These are phyloP conservation scores for Mercenaria mercenaria DNA, from an alignment of 1,140 invertebrate species.

Conservation along the genomic window DNA sequence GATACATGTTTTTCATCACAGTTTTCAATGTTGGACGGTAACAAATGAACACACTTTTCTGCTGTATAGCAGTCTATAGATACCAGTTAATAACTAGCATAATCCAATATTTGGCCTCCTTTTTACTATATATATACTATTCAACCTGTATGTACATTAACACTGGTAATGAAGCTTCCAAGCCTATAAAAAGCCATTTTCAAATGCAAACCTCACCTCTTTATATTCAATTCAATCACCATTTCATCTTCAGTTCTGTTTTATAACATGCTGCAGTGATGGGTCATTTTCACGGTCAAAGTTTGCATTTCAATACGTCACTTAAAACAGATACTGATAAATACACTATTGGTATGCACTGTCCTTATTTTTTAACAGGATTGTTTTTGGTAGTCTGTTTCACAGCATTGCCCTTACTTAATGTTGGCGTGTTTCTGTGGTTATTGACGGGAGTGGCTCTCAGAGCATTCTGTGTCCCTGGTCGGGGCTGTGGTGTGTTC, in stretches of 20 bases:
- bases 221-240: no score
- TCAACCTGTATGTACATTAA: no score
- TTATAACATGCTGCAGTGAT: no score
- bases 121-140: not conserved
- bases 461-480: not conserved
- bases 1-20: conserved; percentile 12
- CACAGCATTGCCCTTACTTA: not conserved
- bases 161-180: no score
- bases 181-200: not conserved
- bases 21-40: conserved; percentile 33
- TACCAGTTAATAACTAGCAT: not conserved
- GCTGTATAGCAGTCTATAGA: conserved; percentile 4
- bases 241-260: no score
- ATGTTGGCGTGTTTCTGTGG: not conserved
- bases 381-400: conserved; percentile 22
- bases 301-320: no score
- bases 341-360: not conserved
- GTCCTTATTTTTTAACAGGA: conserved; percentile 39
- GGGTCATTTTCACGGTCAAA: no score
- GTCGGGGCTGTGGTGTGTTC: not conserved
- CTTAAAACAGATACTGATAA: not conserved
- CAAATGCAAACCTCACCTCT: not conserved
- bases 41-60: conserved; percentile 45
- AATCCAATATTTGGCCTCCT: not conserved
- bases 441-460: not conserved